Evolutionary conservation across 2,888 invertebrate genomes (phyloP).

Genomic region (Corbicula japonica): DNA sequence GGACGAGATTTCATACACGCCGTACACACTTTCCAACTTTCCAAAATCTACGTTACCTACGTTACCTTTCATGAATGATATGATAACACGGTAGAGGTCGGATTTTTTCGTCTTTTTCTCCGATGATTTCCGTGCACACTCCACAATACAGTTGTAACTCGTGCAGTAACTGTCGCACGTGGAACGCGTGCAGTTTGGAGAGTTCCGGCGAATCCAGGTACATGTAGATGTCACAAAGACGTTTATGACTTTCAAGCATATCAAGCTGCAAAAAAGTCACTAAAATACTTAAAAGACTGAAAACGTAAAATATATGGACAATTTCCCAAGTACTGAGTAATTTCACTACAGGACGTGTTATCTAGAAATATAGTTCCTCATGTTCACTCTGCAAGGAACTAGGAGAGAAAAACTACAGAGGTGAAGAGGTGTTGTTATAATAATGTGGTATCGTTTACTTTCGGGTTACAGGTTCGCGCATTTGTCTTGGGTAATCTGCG

Average conservation of each 20-base stretch:
- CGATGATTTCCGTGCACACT: conserved; percentile 92
- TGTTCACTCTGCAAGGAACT: too few relatives aligned
- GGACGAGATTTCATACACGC: too few relatives aligned
- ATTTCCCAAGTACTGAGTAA: too few relatives aligned
- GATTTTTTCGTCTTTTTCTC: conserved; percentile 87
- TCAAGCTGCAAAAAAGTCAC: conserved; percentile 81
- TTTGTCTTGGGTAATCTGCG: too few relatives aligned
- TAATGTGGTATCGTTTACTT: too few relatives aligned
- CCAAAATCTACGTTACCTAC: neutral
- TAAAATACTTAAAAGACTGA: neutral
- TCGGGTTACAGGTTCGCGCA: too few relatives aligned
- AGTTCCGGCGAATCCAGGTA: conserved; percentile 94
- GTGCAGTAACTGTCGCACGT: conserved; percentile 88
- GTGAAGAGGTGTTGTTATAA: too few relatives aligned
- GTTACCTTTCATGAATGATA: conserved; percentile 64
- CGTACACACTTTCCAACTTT: too few relatives aligned
- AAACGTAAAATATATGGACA: too few relatives aligned
- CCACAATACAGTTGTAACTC: conserved; percentile 94
- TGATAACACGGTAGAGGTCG: conserved; percentile 63
- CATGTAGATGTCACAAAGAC: conserved; percentile 93
- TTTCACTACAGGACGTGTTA: too few relatives aligned
- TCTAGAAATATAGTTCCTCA: too few relatives aligned
- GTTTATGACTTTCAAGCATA: conserved; percentile 88
- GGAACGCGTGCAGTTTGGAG: conserved; percentile 87
- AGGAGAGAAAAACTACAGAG: too few relatives aligned